Evolutionary conservation across 2,797 vertebrate genomes (phyloP).

Genomic region (Ceryle rudis): DNA sequence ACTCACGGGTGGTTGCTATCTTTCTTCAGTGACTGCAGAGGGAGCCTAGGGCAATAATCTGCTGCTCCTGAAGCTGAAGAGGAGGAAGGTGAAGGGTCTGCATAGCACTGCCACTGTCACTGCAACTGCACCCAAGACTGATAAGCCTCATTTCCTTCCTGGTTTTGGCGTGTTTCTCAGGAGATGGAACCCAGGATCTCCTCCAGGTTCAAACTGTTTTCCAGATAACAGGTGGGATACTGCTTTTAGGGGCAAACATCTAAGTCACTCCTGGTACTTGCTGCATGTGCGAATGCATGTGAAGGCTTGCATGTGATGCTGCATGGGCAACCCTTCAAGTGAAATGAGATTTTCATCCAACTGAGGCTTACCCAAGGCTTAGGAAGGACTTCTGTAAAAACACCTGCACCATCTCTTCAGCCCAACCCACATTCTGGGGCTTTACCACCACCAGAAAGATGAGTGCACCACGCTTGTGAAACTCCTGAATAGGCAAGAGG

Average conservation of each 20-base stretch:
- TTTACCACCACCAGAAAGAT: conserved; percentile 48
- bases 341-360: neutral
- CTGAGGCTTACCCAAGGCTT: neutral
- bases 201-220: neutral
- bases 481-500: conserved; percentile 56
- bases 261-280: neutral
- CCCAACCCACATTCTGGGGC: neutral
- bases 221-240: neutral
- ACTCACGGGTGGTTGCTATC: neutral
- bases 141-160: neutral
- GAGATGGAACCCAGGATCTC: neutral
- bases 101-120: neutral
- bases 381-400: neutral
- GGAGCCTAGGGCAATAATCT: neutral
- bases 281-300: neutral
- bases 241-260: neutral
- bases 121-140: neutral
- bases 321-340: neutral
- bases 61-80: neutral
- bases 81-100: neutral
- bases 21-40: neutral
- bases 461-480: conserved; percentile 34
- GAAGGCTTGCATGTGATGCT: neutral
- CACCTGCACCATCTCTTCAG: neutral
- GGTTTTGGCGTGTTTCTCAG: neutral